phyloP scores from a whole-genome alignment of 2,113 vertebrate genomes.

The Vireo altiloquus region DNA sequence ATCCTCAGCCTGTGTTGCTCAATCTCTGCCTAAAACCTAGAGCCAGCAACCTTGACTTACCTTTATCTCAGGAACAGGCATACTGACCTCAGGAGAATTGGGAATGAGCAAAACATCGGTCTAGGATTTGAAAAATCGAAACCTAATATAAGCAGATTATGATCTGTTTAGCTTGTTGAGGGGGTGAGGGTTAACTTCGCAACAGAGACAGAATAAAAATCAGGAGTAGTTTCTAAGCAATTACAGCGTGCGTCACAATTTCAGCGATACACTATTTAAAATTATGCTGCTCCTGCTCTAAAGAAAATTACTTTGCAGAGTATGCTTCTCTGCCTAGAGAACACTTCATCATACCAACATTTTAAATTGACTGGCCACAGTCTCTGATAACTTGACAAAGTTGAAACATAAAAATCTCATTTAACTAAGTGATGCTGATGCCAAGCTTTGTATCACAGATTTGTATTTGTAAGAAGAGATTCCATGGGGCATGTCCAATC shows the following conservation, averaged over 20 bases:
- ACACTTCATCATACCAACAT: not conserved
- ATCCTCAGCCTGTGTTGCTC: not conserved
- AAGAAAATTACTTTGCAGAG: conserved; percentile 6
- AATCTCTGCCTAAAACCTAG: not conserved
- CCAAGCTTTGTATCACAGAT: not conserved
- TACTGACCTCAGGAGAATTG: not conserved
- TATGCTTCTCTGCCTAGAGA: not conserved
- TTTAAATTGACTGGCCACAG: not conserved
- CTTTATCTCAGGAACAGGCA: not conserved
- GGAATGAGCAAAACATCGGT: not conserved
- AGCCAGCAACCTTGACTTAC: not conserved
- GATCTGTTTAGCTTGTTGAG: not conserved
- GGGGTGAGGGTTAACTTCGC: not conserved
- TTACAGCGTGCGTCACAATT: not conserved
- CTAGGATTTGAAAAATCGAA: not conserved
- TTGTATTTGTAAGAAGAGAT: not conserved
- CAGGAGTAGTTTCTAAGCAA: not conserved
- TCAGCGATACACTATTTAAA: not conserved
- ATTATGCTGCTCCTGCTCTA: not conserved
- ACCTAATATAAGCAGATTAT: not conserved
- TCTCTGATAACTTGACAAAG: not conserved
- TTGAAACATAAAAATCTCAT: not conserved
- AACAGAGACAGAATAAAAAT: not conserved
- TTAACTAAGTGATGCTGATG: not conserved
- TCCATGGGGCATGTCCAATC: not conserved